Conservation (phyloP, 2,797 vertebrate species). For the Poeciliopsis turneri region DNA sequence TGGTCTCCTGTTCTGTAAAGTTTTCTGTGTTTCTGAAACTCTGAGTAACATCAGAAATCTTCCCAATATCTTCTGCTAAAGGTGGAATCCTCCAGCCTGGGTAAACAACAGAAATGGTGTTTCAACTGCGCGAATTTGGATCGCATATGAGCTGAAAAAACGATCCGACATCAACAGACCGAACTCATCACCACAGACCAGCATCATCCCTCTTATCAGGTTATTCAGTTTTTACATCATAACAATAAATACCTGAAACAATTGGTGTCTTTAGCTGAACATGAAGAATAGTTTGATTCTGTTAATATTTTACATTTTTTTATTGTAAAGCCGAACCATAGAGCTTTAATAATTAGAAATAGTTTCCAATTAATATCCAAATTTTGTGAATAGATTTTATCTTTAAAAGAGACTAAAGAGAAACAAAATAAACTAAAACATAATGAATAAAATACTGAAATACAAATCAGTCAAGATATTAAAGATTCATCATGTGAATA, state of each 20-base stretch:
- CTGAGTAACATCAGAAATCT: background rate
- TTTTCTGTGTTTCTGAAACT: background rate
- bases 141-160: fast-evolving
- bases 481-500: fast-evolving
- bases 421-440: background rate
- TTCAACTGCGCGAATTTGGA: fast-evolving
- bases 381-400: background rate
- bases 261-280: background rate
- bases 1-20: too few relatives aligned
- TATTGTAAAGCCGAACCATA: background rate
- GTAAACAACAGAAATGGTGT: background rate
- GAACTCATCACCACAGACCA: constrained; percentile 23
- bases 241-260: background rate
- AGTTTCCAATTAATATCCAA: background rate
- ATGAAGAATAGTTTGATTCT: background rate
- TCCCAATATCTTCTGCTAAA: background rate
- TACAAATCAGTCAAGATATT: background rate
- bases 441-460: too few relatives aligned
- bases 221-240: background rate
- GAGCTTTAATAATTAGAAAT: too few relatives aligned
- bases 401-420: background rate
- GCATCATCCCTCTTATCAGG: constrained; percentile 48
- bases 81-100: fast-evolving
- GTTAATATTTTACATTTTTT: background rate
- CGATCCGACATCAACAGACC: constrained; percentile 43